Conservation (phyloP, 2,797 vertebrate genomes). For the Hirundo rustica region DNA sequence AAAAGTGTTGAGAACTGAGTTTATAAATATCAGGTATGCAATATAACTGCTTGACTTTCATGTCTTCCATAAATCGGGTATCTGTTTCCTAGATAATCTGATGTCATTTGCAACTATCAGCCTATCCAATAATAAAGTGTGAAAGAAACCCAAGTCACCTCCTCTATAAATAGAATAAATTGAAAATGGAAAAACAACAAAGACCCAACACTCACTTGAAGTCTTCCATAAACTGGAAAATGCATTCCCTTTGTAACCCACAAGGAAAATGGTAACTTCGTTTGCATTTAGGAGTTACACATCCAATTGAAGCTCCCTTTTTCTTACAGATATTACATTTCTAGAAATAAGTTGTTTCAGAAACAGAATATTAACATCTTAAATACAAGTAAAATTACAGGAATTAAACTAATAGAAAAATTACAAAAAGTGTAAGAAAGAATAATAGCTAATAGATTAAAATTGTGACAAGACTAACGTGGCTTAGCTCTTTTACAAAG, state of each 20-base stretch:
- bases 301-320: constrained; percentile 90
- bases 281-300: constrained; percentile 84
- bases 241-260: constrained; percentile 81
- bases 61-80: neutral
- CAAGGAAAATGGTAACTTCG: constrained; percentile 91
- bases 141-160: neutral
- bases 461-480: neutral
- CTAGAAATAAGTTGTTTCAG: constrained; percentile 71
- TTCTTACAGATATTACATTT: constrained; percentile 85
- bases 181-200: neutral
- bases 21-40: neutral
- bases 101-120: neutral
- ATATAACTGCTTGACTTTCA: neutral
- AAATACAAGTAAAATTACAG: neutral
- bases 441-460: neutral
- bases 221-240: constrained; percentile 88
- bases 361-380: neutral
- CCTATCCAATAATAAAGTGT: neutral
- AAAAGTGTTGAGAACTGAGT: neutral
- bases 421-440: neutral
- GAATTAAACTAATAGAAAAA: neutral
- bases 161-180: neutral
- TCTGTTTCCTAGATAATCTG: neutral
- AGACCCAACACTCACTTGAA: constrained; percentile 83
- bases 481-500: neutral